Conservation (phyloP, 2,113 vertebrate genomes). For the Numenius arquata region DNA sequence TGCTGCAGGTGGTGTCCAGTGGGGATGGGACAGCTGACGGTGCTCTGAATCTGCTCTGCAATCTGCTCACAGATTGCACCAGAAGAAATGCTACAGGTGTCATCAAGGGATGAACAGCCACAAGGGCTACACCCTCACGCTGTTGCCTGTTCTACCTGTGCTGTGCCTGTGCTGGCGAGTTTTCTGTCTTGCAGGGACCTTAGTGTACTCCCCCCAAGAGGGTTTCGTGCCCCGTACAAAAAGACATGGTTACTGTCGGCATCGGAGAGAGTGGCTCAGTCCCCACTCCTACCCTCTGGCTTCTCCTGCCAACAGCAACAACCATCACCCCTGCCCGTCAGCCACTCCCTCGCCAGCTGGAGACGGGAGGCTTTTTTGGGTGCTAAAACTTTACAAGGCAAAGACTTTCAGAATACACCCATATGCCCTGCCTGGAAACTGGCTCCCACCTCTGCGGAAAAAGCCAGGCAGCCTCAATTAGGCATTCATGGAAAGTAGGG, state of each 20-base stretch:
- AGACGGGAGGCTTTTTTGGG: not conserved
- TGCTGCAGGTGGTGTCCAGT: not conserved
- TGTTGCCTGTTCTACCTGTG: not conserved
- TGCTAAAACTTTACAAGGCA: conserved; percentile 41
- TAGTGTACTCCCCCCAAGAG: too few species aligned
- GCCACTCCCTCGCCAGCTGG: not conserved
- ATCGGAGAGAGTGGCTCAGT: not conserved
- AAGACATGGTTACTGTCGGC: not conserved
- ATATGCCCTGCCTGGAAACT: conserved; percentile 53
- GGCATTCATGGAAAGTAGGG: conserved; percentile 46
- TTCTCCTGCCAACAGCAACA: conserved; percentile 12
- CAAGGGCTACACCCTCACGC: fast-evolving
- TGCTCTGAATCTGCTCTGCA: too few species aligned
- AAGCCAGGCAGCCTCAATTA: conserved; percentile 46
- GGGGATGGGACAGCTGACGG: not conserved
- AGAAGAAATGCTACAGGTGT: not conserved
- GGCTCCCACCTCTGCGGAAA: conserved; percentile 21
- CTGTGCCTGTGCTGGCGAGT: fast-evolving
- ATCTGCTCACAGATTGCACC: fast-evolving
- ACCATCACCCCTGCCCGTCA: not conserved
- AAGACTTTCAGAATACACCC: conserved; percentile 26
- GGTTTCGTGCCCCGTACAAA: not conserved
- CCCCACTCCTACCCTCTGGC: not conserved
- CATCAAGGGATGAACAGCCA: not conserved
- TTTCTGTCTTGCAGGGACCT: not conserved